Base-by-base conservation (phyloP, 2,888 invertebrate genomes). In the Napeogenes sylphis region DNA sequence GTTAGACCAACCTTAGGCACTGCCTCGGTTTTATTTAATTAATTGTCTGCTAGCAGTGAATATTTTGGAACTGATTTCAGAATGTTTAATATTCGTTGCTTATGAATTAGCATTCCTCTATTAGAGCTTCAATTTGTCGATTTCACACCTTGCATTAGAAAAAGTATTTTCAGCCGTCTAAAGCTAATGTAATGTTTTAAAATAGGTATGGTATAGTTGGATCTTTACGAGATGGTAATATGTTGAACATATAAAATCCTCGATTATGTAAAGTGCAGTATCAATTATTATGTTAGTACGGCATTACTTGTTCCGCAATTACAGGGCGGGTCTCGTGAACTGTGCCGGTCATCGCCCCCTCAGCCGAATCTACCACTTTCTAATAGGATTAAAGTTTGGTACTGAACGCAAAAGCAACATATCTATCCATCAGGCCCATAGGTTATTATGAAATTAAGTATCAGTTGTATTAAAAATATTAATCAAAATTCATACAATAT, bases 361-460 rank as follows among this genome's bases (percentile, higher is more conserved):
- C 69, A 71, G 77, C 79, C 83, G 80, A 88, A 87, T 83, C 83
- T 81, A 79, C 75, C 73, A 87, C 90, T 90, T 90, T 90, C 89
- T 89, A 89, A 86, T 83, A 79, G 81, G 79, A 84, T 82, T 83
- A 81, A 79, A 83, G 73, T 80, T 80, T 74, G 76, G 75, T 78
- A 75, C 75, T 66, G 71, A 57, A 75, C 76, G 74, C 75, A 68
- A 74, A 72, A 74, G 74, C 76, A 80, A 74, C 78, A 80, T 30
- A 51, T 51, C 51, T 30, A 30, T 51, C 51, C n/a, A 12, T 51
- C 80, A 80, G 79, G 75, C 70, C 70, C 69, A 66, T 76, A 77
- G 76, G 79, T 76, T 78, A 76, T 62, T 63, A 10, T 21, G 42
- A 14, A 53, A 51, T 58, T 30, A 12, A 47, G 38, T 13, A 13